These are phyloP conservation scores for Tiphia femorata DNA, from an alignment of 2,888 invertebrate genomes.

Conservation along the genomic window DNA sequence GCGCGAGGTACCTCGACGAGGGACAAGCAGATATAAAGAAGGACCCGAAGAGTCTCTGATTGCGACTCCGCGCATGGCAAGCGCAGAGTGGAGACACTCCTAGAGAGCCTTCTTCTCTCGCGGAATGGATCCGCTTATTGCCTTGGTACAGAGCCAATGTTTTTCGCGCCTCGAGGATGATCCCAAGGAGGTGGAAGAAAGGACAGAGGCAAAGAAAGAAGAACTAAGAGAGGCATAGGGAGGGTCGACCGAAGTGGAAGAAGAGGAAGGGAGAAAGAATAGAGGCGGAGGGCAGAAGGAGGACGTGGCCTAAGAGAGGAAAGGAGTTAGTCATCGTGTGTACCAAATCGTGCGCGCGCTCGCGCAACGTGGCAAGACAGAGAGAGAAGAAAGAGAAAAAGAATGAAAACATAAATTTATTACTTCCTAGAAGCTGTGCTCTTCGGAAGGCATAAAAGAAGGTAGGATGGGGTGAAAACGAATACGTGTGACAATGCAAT, in stretches of 20 bases:
- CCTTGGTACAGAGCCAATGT: constrained; percentile 36
- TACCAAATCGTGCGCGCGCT: constrained; percentile 18
- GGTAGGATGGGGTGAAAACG: no score
- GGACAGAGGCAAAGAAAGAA: not conserved
- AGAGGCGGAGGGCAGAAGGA: constrained; percentile 19
- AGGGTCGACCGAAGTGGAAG: not conserved
- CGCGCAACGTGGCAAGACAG: no score
- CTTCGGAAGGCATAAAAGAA: no score
- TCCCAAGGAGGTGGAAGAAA: no score
- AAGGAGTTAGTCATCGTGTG: constrained; percentile 26
- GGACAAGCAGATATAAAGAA: not conserved
- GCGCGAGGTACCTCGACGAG: not conserved
- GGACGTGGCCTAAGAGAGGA: constrained; percentile 18
- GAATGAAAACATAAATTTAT: no score
- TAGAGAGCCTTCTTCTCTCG: constrained; percentile 9
- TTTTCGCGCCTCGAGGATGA: constrained; percentile 28
- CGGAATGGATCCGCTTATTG: constrained; percentile 32
- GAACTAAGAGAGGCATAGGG: not conserved
- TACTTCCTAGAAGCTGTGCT: no score
- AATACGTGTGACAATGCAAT: no score
- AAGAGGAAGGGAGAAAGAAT: constrained; percentile 17
- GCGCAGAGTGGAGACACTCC: not conserved
- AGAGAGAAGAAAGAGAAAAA: no score
- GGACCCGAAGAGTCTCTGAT: not conserved
- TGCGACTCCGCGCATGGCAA: not conserved